Evolutionary conservation across 2,888 invertebrate species (phyloP), one percentile per base, ranked within the genome.

Genomic region (Lacanobia wlatinum): DNA sequence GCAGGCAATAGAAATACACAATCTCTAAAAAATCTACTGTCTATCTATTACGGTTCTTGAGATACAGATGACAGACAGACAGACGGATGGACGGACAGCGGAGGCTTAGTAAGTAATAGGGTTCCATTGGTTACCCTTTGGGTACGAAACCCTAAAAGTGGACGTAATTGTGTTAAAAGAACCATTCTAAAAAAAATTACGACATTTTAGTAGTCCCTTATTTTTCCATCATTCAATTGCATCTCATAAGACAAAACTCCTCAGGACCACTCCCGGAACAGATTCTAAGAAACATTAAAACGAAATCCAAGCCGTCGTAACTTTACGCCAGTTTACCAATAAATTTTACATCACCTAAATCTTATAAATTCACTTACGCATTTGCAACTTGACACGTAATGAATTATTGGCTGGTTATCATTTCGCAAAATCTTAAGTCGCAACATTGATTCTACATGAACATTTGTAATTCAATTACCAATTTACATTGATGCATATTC

Each of bases 391-490:
- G 68, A 74, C 71, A 61, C 52, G 5, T 21, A 53, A 48, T 73
- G 65, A 68, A 48, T 72, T 53, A 73, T 76, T 60, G 21, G 50
- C 75, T 70, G 21, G 69, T 68, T 70, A 74, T 76, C 56, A 18
- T 77, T 75, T 60, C 65, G 70, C 60, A 77, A 75, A 76, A 68
- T 74, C 63, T 74, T 59, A 48, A 69, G 40, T 28, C 21, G 46
- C 18, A 50, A 70, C 60, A 65, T 64, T 64, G 66, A 55, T 82
- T 52, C 16, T 73, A 61, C 73, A 67, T 59, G 63, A 76, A 62
- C 52, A 70, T 70, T 76, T 74, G 55, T 72, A 73, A 70, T 82
- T 73, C 56, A 80, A 83, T 71, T 70, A 60, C 56, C 72, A 71
- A 80, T 76, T 77, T 64, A 77, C 66, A 70, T 71, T 60, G 43